Evolutionary conservation across 2,888 invertebrate species (phyloP).

Genomic region (Chloromyia formosa): DNA sequence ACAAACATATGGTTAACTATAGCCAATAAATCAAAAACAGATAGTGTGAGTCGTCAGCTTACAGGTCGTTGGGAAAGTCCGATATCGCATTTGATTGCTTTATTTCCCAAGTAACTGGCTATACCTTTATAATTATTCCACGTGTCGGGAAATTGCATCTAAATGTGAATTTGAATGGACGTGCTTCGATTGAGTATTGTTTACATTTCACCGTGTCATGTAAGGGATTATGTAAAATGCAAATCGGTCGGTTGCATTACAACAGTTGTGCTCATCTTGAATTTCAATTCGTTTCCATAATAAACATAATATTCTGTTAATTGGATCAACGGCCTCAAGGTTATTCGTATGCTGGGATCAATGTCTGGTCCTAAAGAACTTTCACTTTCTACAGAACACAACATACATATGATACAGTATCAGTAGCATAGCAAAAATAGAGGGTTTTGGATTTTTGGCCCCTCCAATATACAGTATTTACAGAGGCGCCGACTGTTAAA

Average conservation of each 20-base stretch:
- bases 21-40: conserved; percentile 12
- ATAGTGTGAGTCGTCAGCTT: conserved; percentile 1
- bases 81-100: not conserved
- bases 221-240: conserved; percentile 40
- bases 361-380: not conserved
- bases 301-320: not conserved
- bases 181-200: conserved; percentile 15
- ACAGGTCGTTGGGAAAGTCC: not conserved
- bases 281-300: conserved; percentile 26
- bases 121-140: conserved; percentile 4
- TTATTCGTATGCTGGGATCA: conserved; percentile 3
- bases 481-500: too few relatives aligned
- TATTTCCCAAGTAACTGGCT: conserved; percentile 6
- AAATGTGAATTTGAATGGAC: not conserved
- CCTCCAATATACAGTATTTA: too few relatives aligned
- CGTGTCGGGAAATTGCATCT: conserved; percentile 32
- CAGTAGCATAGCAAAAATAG: too few relatives aligned
- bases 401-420: too few relatives aligned
- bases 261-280: conserved; percentile 5
- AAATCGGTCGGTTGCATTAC: conserved; percentile 13
- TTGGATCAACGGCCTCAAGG: conserved; percentile 5
- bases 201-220: conserved; percentile 36
- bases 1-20: not conserved
- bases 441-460: too few relatives aligned
- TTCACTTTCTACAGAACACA: conserved; percentile 18